These are phyloP conservation scores for Xestia c-nigrum DNA, from an alignment of 2,888 invertebrate species.

Conservation along the genomic window DNA sequence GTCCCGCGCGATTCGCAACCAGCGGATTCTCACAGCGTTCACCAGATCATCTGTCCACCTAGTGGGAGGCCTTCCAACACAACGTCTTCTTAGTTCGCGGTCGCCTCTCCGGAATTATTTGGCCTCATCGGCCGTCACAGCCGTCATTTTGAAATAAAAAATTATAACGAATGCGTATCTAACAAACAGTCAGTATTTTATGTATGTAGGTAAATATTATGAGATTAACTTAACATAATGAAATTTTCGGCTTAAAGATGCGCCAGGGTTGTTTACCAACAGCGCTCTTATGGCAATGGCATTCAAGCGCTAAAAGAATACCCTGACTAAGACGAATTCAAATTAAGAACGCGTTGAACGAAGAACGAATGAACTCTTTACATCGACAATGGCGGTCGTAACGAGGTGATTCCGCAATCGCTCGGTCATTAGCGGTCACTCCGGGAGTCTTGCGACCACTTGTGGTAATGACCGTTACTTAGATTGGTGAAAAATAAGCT, in stretches of 20 bases:
- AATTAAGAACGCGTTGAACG: slow-evolving; percentile 58
- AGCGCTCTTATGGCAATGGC: neutral
- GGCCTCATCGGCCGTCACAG: no score
- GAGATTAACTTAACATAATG: no score
- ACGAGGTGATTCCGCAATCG: slow-evolving; percentile 82
- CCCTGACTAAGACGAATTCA: slow-evolving; percentile 40
- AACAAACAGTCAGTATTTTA: no score
- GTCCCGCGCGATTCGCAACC: no score
- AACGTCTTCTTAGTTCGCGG: no score
- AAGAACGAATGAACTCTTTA: slow-evolving; percentile 73
- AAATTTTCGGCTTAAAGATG: no score
- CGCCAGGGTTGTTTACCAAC: neutral
- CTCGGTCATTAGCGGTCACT: slow-evolving; percentile 86
- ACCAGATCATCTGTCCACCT: no score
- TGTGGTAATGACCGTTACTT: slow-evolving; percentile 66
- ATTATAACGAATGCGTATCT: neutral
- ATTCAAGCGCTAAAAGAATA: neutral
- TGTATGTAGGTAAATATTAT: no score
- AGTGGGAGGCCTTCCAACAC: no score
- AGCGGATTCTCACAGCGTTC: no score
- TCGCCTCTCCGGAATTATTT: no score
- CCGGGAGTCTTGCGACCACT: slow-evolving; percentile 72
- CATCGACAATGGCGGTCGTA: slow-evolving; percentile 77
- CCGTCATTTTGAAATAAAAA: neutral
- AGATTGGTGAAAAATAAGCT: slow-evolving; percentile 51